A percentile compares a stretch with the other conserved stretches of the same genome.
Conservation (phyloP, 2,113 vertebrate species). For the Octodon degus region DNA sequence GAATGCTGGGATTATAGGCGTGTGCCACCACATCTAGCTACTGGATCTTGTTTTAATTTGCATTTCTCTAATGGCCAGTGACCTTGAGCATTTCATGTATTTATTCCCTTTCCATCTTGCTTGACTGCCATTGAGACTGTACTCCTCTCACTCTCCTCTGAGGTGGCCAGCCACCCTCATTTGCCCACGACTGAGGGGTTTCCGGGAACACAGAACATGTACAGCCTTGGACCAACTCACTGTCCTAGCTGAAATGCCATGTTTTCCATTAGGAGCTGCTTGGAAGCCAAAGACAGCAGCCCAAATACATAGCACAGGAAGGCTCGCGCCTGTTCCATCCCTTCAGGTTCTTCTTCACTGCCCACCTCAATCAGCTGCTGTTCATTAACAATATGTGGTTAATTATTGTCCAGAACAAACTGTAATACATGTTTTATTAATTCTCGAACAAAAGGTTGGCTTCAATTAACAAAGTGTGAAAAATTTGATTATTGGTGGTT, state of each 20-base stretch:
- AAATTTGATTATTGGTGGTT: constrained; percentile 51
- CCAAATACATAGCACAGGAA: neutral
- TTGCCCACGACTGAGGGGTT: neutral
- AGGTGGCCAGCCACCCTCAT: neutral
- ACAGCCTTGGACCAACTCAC: neutral
- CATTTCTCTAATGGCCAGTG: neutral
- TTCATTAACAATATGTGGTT: constrained; percentile 62
- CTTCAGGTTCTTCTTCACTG: neutral
- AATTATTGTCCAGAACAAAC: constrained; percentile 65
- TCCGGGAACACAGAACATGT: neutral
- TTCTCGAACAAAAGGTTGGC: constrained; percentile 72
- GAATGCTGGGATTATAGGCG: neutral
- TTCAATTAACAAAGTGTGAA: constrained; percentile 76
- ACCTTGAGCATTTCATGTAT: neutral
- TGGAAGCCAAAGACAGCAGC: neutral
- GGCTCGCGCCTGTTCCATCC: neutral
- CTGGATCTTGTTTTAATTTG: neutral
- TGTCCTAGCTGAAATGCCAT: neutral
- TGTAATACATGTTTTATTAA: constrained; percentile 74
- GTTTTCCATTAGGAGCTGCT: constrained; percentile 16
- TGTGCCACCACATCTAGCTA: neutral
- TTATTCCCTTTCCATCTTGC: neutral
- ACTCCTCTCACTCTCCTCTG: neutral
- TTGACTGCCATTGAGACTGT: neutral
- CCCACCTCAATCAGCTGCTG: constrained; percentile 24